Base-by-base conservation (phyloP, 2,888 invertebrate species). In the Craniophora ligustri region DNA sequence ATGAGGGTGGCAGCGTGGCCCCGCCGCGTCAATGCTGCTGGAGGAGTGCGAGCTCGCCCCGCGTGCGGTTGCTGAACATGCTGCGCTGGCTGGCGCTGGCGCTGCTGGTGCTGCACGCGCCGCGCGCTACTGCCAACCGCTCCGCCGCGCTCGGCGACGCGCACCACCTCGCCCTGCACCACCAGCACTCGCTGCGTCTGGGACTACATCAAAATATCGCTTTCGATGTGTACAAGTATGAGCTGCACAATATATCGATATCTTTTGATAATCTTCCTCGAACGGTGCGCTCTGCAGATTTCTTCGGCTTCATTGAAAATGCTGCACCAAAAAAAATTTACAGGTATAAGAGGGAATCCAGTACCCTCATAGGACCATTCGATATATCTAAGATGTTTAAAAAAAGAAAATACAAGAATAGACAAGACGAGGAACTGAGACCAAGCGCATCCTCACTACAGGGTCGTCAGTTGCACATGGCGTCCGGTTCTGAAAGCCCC, bases 371-470 rank as follows among this genome's bases (percentile, higher is more conserved):
- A 21, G 85, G 86, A 0, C 81, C 91, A 1, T 90, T 87, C 56
- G 91, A 91, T 45, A 81, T 91, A 45, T 85, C 88, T 0, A 86
- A 83, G 44, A 78, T 88, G 66, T 86, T 86, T 34, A 85, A 82
- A 46, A 86, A 81, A 65, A 86, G 75, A 26, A 82, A 79, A 18
- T 41, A 58, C 3, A 76, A 76, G 16, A 67, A 44, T 30, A 79
- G 73, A 49, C 46, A 47, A 0, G 66, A 68, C 3, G 50, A 45
- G 0, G 51, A 49, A 3, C 56, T 47, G 2, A 63, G 53, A 5
- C 83, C 87, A 8, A 84, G 78, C 21, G 80, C 84, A 0, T 77
- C 84, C 0, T 76, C 83, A 0, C 72, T 83, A 4, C 79, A 64
- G 1, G 73, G 74, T 4, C 35, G 28, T n/a, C 42, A 28, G 26